Base-by-base conservation (phyloP, 1,140 invertebrate species). In the Melipona quadrifasciata region DNA sequence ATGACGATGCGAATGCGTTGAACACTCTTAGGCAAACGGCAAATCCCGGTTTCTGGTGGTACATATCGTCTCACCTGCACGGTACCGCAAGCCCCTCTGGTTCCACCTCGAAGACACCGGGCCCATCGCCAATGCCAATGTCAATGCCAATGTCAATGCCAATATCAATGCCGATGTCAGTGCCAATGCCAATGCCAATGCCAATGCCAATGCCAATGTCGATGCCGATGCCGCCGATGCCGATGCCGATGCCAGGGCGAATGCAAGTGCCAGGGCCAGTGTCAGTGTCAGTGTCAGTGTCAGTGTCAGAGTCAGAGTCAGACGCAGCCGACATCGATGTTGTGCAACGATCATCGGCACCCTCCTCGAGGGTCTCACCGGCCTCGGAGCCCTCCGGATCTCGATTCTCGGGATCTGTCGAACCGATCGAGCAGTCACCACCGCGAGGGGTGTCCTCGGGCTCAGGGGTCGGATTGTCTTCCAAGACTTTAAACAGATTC, bases 31-130 rank as follows among this genome's bases (percentile, higher is more conserved):
- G 94, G 93, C 94, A 94, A 89, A 92, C 94, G 91, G 87, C 92
- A 87, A 94, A 92, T 82, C 92, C 93, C 90, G 91, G 93, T 91
- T 93, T 94, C 91, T 95, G 94, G 94, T 95, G 93, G 93, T 94
- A 94, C 93, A 93, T 94, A 93, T 94, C 94, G 89, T 91, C 93
- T 89, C 92, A 94, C 90, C 91, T 94, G 88, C 93, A 93, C 92
- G 92, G 93, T 91, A 85, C 91, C 90, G 72, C 89, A 89, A 91
- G 91, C 90, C 85, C 93, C 93, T 84, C 91, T 94, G 91, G 93
- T 91, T 61, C 93, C 93, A 70, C 92, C 93, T 84, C 92, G 93
- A 93, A 92, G 91, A 92, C 93, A 92, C 91, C 93, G 93, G 88
- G 84, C 90, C 91, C 92, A 91, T 92, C 92, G 86, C 84, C 93